phyloP scores from a whole-genome alignment of 2,888 invertebrate genomes.

The Perizoma flavofasciatum region DNA sequence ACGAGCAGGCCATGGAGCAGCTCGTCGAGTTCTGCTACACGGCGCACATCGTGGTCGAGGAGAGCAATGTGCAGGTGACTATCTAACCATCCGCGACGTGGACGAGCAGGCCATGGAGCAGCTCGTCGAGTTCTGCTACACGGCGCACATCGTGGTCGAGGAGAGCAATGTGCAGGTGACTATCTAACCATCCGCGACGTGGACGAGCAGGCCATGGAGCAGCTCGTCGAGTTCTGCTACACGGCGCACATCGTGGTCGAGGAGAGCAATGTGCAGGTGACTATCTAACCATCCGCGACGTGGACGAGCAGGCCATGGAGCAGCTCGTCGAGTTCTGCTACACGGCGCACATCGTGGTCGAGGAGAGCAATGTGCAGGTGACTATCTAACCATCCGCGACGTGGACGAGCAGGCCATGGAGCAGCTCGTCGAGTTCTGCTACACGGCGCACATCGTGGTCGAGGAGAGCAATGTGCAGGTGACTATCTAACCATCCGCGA shows the following conservation, averaged over 20 bases:
- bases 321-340: constrained; percentile 98
- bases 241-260: no score
- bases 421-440: constrained; percentile 98
- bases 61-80: no score
- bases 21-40: constrained; percentile 99
- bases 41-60: no score
- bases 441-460: constrained; percentile 98
- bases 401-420: constrained; percentile 99
- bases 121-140: constrained; percentile 98
- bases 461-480: constrained; percentile 98
- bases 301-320: constrained; percentile 99
- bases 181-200: constrained; percentile 98
- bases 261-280: no score
- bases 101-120: constrained; percentile 99
- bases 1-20: constrained; percentile 98
- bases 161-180: no score
- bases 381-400: constrained; percentile 97
- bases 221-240: constrained; percentile 99
- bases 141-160: no score
- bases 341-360: no score
- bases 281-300: constrained; percentile 98
- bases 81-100: constrained; percentile 98
- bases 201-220: constrained; percentile 98
- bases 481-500: no score
- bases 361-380: no score